Conservation (phyloP, 1,140 invertebrate species). For the Hylaeus anthracinus region DNA sequence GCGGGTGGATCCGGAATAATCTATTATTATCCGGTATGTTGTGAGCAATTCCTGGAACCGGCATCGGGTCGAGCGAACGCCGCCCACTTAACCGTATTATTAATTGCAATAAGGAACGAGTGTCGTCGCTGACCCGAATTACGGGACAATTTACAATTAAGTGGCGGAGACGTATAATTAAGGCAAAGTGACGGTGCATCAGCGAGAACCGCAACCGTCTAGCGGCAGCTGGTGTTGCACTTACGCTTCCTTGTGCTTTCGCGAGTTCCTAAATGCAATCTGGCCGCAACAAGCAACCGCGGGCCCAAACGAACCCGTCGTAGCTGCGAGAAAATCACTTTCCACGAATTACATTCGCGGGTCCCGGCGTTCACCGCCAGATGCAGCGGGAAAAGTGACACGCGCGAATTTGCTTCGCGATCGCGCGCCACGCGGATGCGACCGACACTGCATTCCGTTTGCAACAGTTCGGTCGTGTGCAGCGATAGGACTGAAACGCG, state of each 20-base stretch:
- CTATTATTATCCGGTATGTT: slow-evolving; percentile 45
- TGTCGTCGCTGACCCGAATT: slow-evolving; percentile 46
- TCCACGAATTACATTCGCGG: slow-evolving; percentile 9
- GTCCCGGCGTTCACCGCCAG: not conserved
- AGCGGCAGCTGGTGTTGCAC: slow-evolving; percentile 21
- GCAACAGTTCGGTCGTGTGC: not conserved
- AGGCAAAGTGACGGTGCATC: slow-evolving; percentile 44
- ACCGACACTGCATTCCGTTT: slow-evolving; percentile 6
- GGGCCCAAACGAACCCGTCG: not conserved
- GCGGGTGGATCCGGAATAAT: not conserved
- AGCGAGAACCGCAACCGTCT: slow-evolving; percentile 18
- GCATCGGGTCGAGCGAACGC: not conserved
- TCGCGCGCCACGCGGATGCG: not conserved
- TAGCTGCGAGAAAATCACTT: slow-evolving; percentile 20
- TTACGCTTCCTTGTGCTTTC: slow-evolving; percentile 32
- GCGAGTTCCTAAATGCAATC: slow-evolving; percentile 36
- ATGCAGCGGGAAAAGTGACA: not conserved
- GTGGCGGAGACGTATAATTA: slow-evolving; percentile 48
- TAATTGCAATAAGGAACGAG: slow-evolving; percentile 49
- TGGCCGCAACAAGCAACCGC: slow-evolving; percentile 21
- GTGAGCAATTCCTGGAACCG: slow-evolving; percentile 36
- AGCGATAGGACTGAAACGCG: no score
- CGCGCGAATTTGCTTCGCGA: slow-evolving; percentile 1
- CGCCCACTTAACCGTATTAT: slow-evolving; percentile 45
- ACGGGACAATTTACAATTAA: slow-evolving; percentile 52